These are phyloP conservation scores for Brachionus angularis DNA, from an alignment of 1,140 invertebrate species.

Conservation along the genomic window DNA sequence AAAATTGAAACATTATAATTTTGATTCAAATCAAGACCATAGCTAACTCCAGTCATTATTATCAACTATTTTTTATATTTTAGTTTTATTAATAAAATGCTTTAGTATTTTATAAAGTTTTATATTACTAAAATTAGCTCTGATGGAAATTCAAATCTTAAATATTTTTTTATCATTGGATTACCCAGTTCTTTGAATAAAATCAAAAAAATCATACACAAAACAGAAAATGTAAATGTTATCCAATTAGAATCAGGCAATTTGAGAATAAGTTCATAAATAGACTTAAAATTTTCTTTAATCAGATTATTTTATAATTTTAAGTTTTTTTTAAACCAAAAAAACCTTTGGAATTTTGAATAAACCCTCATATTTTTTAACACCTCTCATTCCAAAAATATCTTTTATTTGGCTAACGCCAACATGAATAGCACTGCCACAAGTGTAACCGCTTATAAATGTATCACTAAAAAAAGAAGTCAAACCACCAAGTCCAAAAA, in stretches of 20 bases:
- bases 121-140: background rate
- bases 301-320: background rate
- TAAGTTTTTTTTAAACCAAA: background rate
- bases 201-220: background rate
- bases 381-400: slow-evolving; percentile 42
- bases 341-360: slow-evolving; percentile 26
- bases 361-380: slow-evolving; percentile 21
- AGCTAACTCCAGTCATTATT: background rate
- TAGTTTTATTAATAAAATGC: background rate
- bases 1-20: slow-evolving; percentile 28
- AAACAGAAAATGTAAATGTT: background rate
- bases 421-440: slow-evolving; percentile 36
- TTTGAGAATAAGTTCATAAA: background rate
- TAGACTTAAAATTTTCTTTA: background rate
- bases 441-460: slow-evolving; percentile 45
- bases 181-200: slow-evolving; percentile 27
- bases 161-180: slow-evolving; percentile 8
- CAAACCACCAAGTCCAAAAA: slow-evolving; percentile 43
- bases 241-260: background rate
- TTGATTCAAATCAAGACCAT: background rate
- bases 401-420: slow-evolving; percentile 39
- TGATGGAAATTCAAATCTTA: slow-evolving; percentile 12
- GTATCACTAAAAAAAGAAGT: slow-evolving; percentile 43
- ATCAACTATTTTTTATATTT: background rate
- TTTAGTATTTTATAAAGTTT: background rate